Conservation (phyloP, 2,888 invertebrate genomes). For the Eumerus sabulonum region DNA sequence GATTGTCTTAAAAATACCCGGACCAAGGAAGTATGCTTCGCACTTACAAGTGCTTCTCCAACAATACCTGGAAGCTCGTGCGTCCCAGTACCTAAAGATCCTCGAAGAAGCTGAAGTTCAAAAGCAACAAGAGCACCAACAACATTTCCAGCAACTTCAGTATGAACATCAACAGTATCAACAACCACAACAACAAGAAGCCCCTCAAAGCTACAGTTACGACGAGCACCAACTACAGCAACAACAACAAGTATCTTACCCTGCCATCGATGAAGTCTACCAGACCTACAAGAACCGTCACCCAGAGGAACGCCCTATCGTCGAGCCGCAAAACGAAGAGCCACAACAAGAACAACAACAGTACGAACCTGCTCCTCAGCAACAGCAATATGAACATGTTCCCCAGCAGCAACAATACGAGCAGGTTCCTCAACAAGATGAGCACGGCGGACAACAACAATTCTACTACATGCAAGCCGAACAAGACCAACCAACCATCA, state of each 20-base stretch:
- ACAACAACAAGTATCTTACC: conserved; percentile 68
- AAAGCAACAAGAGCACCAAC: conserved; percentile 71
- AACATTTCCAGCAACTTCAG: conserved; percentile 49
- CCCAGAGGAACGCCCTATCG: conserved; percentile 48
- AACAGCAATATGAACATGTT: conserved; percentile 62
- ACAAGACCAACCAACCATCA: conserved; percentile 57
- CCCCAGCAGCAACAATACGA: conserved; percentile 62
- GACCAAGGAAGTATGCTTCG: conserved; percentile 78
- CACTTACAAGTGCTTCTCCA: conserved; percentile 78
- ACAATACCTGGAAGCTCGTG: conserved; percentile 78
- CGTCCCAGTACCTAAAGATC: conserved; percentile 76
- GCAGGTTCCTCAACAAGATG: too few relatives aligned
- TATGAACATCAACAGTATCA: conserved; percentile 49
- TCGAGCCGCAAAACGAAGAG: conserved; percentile 55
- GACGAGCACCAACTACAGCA: conserved; percentile 38
- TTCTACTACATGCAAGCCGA: conserved; percentile 73
- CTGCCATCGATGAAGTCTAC: conserved; percentile 75
- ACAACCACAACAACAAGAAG: conserved; percentile 43
- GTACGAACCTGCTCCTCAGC: conserved; percentile 2
- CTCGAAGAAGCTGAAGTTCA: conserved; percentile 76
- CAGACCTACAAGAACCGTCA: conserved; percentile 75
- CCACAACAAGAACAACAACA: conserved; percentile 57
- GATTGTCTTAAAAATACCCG: conserved; percentile 78
- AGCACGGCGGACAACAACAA: conserved; percentile 68
- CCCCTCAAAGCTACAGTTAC: conserved; percentile 43